Base-by-base conservation (phyloP, 2,113 vertebrate species). In the Limnothrissa miodon region DNA sequence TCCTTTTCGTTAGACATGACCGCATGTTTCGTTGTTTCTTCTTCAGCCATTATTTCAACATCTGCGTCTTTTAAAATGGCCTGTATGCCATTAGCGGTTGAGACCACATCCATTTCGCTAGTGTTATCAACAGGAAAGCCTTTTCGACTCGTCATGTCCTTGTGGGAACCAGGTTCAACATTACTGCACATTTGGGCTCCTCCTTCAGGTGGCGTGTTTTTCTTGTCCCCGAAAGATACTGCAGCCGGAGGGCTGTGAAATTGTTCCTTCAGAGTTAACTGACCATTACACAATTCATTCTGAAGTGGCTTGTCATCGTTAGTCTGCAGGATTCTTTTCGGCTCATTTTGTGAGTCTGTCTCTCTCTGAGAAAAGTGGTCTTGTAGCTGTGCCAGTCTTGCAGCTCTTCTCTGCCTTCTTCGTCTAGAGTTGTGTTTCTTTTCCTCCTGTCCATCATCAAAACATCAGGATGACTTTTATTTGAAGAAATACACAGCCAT, bases 391-490 rank as follows among this genome's bases (percentile, higher is more conserved):
- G 89, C 90, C 86, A 91, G 83, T 59, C 89, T 88, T 2, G 89
- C 88, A 13, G 90, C 91, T 83, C 89, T 93, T 81, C 91, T 88
- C 78, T 39, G 83, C 83, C 44, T 90, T 53, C 87, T 92, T 66
- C 48, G 85, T 78, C 85, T 89, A 83, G 17, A 33, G 87, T 87
- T 91, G 78, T 13, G 81, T 53, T 80, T 88, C 29, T 53, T 91
- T 78, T 93, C 92, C 9, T 83, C 70, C 94, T 95, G 91, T 87
- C 84, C 78, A 83, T 80, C 83, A 89, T 90, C 66, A 79, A 87
- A n/a, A 23, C n/a, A 17, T 86, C 36, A 81, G n/a, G 23, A 81
- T 39, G 80, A 78, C 1, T 39, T 17, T 86, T 45, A 25, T 78
- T 13, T 9, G 78, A 21, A 78, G 23, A 42, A 11, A 21, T 2